These are phyloP conservation scores for Archivesica marissinica DNA, from an alignment of 1,140 invertebrate genomes.

Conservation along the genomic window DNA sequence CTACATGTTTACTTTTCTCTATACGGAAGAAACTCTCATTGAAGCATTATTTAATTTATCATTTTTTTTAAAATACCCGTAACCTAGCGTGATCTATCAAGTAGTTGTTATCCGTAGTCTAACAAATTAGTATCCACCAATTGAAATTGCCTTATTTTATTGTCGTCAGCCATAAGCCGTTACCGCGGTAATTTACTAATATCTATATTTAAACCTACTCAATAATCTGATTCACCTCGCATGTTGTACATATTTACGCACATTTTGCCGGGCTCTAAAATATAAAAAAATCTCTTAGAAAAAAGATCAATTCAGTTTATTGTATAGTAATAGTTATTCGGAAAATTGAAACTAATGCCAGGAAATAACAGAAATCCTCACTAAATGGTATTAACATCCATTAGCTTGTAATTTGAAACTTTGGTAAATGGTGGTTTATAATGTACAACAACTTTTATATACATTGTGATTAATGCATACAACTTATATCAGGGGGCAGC, in stretches of 20 bases:
- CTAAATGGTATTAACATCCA: neutral
- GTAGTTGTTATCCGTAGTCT: neutral
- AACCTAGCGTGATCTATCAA: neutral
- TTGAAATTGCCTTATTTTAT: slow-evolving; percentile 16
- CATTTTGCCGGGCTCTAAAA: neutral
- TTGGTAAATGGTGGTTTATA: neutral
- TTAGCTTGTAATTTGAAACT: slow-evolving; percentile 20
- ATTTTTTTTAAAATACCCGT: neutral
- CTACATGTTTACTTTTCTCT: neutral
- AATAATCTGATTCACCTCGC: slow-evolving; percentile 47
- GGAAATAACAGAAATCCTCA: too few species aligned
- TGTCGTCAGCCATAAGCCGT: slow-evolving; percentile 24
- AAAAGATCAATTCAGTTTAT: slow-evolving; percentile 36
- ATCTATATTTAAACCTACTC: slow-evolving; percentile 65
- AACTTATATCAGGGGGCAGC: neutral
- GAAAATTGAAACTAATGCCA: too few species aligned
- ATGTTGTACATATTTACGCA: slow-evolving; percentile 39
- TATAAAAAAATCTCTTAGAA: slow-evolving; percentile 38
- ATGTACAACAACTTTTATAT: slow-evolving; percentile 25
- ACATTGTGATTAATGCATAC: neutral
- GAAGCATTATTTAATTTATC: neutral
- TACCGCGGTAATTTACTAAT: slow-evolving; percentile 55
- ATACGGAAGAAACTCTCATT: neutral
- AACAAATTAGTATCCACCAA: neutral
- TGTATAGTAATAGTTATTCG: too few species aligned